Conservation (phyloP, 2,797 vertebrate species). For the Sparidentex hasta region DNA sequence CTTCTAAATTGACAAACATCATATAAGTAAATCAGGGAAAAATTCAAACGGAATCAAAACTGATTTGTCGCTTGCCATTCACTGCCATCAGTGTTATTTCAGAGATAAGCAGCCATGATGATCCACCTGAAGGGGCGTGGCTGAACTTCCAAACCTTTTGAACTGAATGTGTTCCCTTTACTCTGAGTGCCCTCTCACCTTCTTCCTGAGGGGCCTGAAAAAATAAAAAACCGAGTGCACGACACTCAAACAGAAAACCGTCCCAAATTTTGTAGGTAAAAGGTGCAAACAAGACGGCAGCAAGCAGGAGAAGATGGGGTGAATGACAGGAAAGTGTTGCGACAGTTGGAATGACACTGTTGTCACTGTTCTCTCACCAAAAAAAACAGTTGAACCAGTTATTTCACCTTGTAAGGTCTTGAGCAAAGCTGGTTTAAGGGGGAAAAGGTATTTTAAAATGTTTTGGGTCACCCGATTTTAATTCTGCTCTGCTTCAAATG, state of each 20-base stretch:
- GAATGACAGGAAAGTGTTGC: background rate
- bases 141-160: background rate
- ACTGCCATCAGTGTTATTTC: too few species aligned
- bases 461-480: too few species aligned
- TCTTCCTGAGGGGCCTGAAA: background rate
- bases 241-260: background rate
- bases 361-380: background rate
- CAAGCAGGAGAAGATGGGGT: background rate
- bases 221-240: background rate
- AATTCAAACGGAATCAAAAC: too few species aligned
- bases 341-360: background rate
- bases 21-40: too few species aligned
- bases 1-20: too few species aligned
- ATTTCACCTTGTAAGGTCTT: background rate
- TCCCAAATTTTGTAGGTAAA: conserved; percentile 22
- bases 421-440: background rate
- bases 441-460: too few species aligned
- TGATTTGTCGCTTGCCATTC: too few species aligned
- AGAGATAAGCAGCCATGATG: too few species aligned
- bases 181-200: background rate
- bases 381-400: background rate
- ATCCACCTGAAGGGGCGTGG: too few species aligned
- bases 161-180: background rate
- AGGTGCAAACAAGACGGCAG: conserved; percentile 32
- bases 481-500: too few species aligned